Evolutionary conservation across 2,888 invertebrate genomes (phyloP), one percentile per base, ranked within the genome.

Genomic region (Aproaerema taeniolella): DNA sequence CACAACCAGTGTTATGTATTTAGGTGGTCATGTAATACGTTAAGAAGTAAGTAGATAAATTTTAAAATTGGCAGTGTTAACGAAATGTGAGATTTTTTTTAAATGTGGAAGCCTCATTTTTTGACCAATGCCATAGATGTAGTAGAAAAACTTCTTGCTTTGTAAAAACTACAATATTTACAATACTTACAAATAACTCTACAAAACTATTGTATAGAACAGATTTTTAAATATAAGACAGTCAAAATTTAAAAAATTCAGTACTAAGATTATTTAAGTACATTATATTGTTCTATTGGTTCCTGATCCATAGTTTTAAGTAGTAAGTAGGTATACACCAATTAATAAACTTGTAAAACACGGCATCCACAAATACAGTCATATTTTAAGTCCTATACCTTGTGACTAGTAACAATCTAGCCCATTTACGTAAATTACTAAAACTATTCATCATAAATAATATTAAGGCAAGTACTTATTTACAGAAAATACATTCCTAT

Each of bases 371-470:
- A 8, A 31, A 41, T 34, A 41, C 9, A 31, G n/a, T 32, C 31
- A 35, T 30, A 36, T 13, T 49, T 51, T 56, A 61, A 53, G 56
- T 61, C n/a, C n/a, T n/a, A n/a, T 60, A 63, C 55, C 53, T 64
- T 67, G 59, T 85, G 85, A 85, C 85, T 85, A 85, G 85, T 66
- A 73, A 72, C 71, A 68, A 71, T 72, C 83, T 85, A 85, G 85
- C 81, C 85, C 58, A 64, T 60, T 71, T 67, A 72, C 69, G 67
- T 68, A 72, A 63, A 63, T 15, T 58, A 61, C 58, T 63, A 68
- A 69, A 58, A 55, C 62, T 72, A 70, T 12, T 39, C 29, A 61
- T 72, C 66, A 82, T 82, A 82, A 82, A 81, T 80, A 63, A 60
- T 58, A 59, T 60, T 56, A 61, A 56, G 70, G 65, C 69, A 82